Evolutionary conservation across 2,797 vertebrate genomes (phyloP), one percentile per base, ranked within the genome.

Genomic region (Tenualosa thibaudeaui): DNA sequence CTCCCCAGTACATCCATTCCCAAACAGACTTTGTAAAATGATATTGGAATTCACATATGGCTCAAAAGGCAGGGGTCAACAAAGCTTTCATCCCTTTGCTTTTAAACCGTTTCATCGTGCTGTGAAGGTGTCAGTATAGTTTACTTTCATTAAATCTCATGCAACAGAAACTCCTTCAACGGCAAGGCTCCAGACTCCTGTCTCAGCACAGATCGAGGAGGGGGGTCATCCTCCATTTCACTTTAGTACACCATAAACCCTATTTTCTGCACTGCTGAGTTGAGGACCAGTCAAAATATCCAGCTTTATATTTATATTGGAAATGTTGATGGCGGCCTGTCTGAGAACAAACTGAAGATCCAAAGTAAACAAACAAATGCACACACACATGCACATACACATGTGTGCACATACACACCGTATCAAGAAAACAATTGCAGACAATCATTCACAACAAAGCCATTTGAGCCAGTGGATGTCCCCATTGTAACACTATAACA

Each of bases 31-130:
- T 17, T 83, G 53, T 56, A 78, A 81, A 81, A 10, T 1, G 22
- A 53, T 82, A 15, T 83, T 82, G 58, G 60, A 83, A 54, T 26
- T 51, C 51, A 60, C 3, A 65, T 82, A 58, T 88, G 53, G 82
- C 88, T 88, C 81, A 5, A 82, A 88, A 51, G 24, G 82, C 26
- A 85, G 22, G 84, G 81, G 43, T 81, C 43, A 88, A 81, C n/a
- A 78, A 85, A 90, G 85, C 19, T 5, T 82, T 65, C 49, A 84
- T 60, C 83, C 0, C 62, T 81, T 81, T 12, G 58, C 65, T 71
- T 71, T 71, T 71, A 37, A 71, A 84, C 51, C 8, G 58, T 82
- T 85, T 85, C 71, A 43, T n/a, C 60, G 58, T 9, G 24, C 81
- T 82, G 84, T 43, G 86, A 60, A 83, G 31, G 17, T 83, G n/a